Evolutionary conservation across 1,140 invertebrate species (phyloP), one percentile per base, ranked within the genome.

Genomic region (Trichonephila inaurata): DNA sequence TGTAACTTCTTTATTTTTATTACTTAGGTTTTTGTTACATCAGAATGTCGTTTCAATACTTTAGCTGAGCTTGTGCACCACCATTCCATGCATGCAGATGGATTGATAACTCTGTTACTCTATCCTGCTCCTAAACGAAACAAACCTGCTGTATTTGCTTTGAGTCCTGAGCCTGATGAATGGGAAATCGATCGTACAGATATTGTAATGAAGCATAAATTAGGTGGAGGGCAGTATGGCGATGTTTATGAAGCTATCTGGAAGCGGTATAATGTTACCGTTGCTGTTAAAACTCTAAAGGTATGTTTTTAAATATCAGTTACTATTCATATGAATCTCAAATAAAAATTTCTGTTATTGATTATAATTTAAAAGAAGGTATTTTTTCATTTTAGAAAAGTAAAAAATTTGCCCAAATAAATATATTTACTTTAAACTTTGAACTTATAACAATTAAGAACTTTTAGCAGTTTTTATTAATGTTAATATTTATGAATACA

Each of bases 241-340:
- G 99, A 99, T 96, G 99, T 99, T 0, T 99, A 99, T 96, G 99
- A 99, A 96, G 99, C 99, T 2, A 97, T 99, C n/a, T 99, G 99
- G 99, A 99, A 99, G 96, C 96, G 98, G 95, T 98, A 99, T 95
- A 98, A 98, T 95, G 98, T 98, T 96, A 99, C 98, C 14, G 98
- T 99, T 33, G 99, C 99, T 83, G 99, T 99, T 0, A 99, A 99
- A 96, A 99, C 99, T 0, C 96, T 99, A 3, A 99, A 99, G 96
- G 93, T 94, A 89, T 33, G 61, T 88, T 66, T 85, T 40, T 61
- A 24, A 24, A 28, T 10, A 24, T 83, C 12, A 33, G 8, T 61
- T 62, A 44, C 58, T 33, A 8, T 51, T 51, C 1, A 51, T 51
- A 1, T 51, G 51, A 51, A 51, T 51, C 51, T 10, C 33, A 51